Base-by-base conservation (phyloP, 2,888 invertebrate species). In the Morpho achilles region DNA sequence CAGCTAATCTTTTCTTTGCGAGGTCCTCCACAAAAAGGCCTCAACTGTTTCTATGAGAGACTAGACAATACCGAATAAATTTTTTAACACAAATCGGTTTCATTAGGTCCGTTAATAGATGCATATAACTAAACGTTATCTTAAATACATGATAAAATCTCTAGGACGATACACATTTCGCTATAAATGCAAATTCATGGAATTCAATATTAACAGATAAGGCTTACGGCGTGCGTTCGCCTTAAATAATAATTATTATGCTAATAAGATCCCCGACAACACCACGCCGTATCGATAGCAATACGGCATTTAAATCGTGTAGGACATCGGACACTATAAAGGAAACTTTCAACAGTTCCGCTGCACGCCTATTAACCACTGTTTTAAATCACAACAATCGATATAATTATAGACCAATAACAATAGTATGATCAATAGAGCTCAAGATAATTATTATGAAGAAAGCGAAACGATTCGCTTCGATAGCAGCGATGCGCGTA, bases 131-230 rank as follows among this genome's bases (percentile, higher is more conserved):
- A 82, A 64, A 82, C 71, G 77, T 74, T 83, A 85, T 80, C 86
- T 87, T 86, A 88, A 85, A 84, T 82, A 84, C 79, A 84, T 82
- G 83, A 84, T 86, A 85, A 84, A 87, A 87, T 87, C 87, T 89
- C 86, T 88, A 89, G 85, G 83, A 88, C 87, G 82, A 87, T 83
- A 88, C 80, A 85, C 86, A 86, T 86, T 87, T 88, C 85, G 83
- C 82, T 87, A 87, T 87, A 89, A 89, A 90, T 90, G 90, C 90
- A 90, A 89, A 89, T 90, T 90, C 89, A 89, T 87, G 89, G 89
- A 90, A 90, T 90, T 89, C 88, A 89, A 87, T 82, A 86, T 82
- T 76, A 82, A 76, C 69, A 73, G 73, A 77, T 86, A 88, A 87
- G 87, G 73, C 64, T 22, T 32, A 49, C 55, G 55, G 9, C 49